Percentiles rank a stretch among this genome's conserved stretches.
Evolutionary conservation across 2,797 vertebrate species (phyloP).

Genomic region (Gymnoscopelus braueri): DNA sequence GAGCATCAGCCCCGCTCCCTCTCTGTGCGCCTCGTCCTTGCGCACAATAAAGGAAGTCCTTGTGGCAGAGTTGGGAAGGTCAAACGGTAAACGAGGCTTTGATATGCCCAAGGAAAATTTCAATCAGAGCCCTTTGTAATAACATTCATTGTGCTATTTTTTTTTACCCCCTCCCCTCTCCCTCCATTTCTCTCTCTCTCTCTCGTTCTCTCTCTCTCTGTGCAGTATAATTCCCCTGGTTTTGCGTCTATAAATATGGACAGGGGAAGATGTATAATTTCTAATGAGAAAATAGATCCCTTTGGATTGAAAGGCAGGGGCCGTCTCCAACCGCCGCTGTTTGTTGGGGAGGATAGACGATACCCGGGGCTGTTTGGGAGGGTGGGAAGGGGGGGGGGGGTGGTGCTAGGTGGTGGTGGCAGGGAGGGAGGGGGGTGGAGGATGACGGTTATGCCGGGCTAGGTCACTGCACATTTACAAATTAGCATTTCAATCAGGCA

Average conservation of each 20-base stretch:
- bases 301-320: slow-evolving; percentile 82
- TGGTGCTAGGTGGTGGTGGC: slow-evolving; percentile 21
- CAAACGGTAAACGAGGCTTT: slow-evolving; percentile 81
- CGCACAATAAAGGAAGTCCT: slow-evolving; percentile 78
- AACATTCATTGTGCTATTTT: slow-evolving; percentile 76
- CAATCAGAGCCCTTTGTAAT: slow-evolving; percentile 81
- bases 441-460: slow-evolving; percentile 69
- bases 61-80: slow-evolving; percentile 81
- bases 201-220: slow-evolving; percentile 49
- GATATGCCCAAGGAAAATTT: slow-evolving; percentile 81
- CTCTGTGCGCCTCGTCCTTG: slow-evolving; percentile 39
- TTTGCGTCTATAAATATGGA: slow-evolving; percentile 83
- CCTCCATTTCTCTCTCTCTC: slow-evolving; percentile 18
- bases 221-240: slow-evolving; percentile 81
- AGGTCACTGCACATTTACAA: slow-evolving; percentile 85
- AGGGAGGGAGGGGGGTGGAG: slow-evolving; percentile 32
- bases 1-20: slow-evolving; percentile 34
- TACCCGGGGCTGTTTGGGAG: slow-evolving; percentile 80
- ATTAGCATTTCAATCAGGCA: slow-evolving; percentile 86
- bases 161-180: neutral
- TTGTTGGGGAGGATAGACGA: slow-evolving; percentile 83
- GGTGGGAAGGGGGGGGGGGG: slow-evolving; percentile 26
- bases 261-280: slow-evolving; percentile 81
- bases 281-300: slow-evolving; percentile 84
- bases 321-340: slow-evolving; percentile 69